Conservation (phyloP, 2,888 invertebrate genomes). For the Tetragonula carbonaria region DNA sequence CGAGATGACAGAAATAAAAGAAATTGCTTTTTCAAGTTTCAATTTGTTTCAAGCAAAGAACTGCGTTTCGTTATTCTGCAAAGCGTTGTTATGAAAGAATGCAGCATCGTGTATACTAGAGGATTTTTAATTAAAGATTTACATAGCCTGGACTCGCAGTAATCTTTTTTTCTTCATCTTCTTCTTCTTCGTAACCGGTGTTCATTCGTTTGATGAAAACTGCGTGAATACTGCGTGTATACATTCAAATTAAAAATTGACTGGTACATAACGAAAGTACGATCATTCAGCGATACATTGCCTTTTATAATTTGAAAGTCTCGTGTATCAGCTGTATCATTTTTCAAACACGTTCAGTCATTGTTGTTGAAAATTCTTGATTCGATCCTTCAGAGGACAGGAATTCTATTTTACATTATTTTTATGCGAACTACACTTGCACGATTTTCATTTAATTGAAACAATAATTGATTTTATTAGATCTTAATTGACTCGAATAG, state of each 20-base stretch:
- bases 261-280: not conserved
- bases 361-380: too few relatives aligned
- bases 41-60: not conserved
- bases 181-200: not conserved
- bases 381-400: too few relatives aligned
- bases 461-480: too few relatives aligned
- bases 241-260: not conserved
- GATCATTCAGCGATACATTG: not conserved
- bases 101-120: not conserved
- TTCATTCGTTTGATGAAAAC: not conserved
- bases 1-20: not conserved
- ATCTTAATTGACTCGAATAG: too few relatives aligned
- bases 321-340: not conserved
- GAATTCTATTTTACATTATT: too few relatives aligned
- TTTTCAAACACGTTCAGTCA: too few relatives aligned
- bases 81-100: not conserved
- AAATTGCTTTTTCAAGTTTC: not conserved
- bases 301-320: not conserved
- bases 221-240: not conserved
- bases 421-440: too few relatives aligned
- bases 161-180: not conserved
- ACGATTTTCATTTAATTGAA: too few relatives aligned
- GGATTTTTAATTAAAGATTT: conserved; percentile 43
- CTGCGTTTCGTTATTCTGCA: not conserved
- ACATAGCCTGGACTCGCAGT: not conserved